Percentiles rank a stretch among this genome's conserved stretches.
Evolutionary conservation across 2,888 invertebrate species (phyloP).

Genomic region (Piscicola geometra): DNA sequence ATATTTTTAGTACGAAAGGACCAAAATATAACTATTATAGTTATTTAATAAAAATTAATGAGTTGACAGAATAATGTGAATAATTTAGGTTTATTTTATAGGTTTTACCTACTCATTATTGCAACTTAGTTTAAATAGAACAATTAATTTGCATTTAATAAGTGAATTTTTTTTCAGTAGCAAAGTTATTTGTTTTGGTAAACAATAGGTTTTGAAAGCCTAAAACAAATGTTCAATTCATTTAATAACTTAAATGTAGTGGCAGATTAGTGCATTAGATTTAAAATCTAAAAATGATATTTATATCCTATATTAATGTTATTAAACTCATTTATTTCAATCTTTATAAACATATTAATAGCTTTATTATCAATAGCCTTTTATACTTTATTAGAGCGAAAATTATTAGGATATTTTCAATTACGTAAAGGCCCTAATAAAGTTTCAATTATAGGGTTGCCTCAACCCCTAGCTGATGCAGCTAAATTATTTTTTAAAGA

Average conservation of each 20-base stretch:
- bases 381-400: slow-evolving; percentile 69
- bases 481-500: slow-evolving; percentile 68
- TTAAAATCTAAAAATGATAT: slow-evolving; percentile 43
- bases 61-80: slow-evolving; percentile 67
- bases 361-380: slow-evolving; percentile 67
- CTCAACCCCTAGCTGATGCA: slow-evolving; percentile 70
- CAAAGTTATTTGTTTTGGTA: slow-evolving; percentile 42
- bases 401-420: slow-evolving; percentile 67
- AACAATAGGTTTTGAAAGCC: slow-evolving; percentile 43
- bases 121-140: slow-evolving; percentile 41
- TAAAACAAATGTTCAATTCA: slow-evolving; percentile 41
- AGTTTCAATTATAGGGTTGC: slow-evolving; percentile 63
- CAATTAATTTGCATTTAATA: slow-evolving; percentile 40
- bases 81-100: slow-evolving; percentile 68
- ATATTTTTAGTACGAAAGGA: slow-evolving; percentile 75
- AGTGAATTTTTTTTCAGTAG: slow-evolving; percentile 36
- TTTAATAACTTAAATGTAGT: slow-evolving; percentile 40
- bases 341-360: slow-evolving; percentile 40
- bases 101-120: slow-evolving; percentile 48
- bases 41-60: slow-evolving; percentile 26
- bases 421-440: slow-evolving; percentile 72
- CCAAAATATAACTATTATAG: slow-evolving; percentile 49
- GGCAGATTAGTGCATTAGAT: slow-evolving; percentile 45
- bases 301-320: slow-evolving; percentile 40
- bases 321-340: slow-evolving; percentile 36